phyloP scores from a whole-genome alignment of 2,113 vertebrate species.

The Cygnus atratus region DNA sequence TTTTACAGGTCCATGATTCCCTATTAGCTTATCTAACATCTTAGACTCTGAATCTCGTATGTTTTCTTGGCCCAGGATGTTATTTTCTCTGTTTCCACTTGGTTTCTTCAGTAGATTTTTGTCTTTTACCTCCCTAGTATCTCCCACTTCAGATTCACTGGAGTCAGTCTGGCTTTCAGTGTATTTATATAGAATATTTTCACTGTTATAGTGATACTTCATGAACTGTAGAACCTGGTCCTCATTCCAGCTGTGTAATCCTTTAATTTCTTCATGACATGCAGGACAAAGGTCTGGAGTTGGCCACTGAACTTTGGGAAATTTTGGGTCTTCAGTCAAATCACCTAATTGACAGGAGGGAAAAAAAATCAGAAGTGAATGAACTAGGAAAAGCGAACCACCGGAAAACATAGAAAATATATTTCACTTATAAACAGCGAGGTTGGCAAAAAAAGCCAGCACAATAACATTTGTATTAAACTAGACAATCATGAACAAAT shows the following conservation, averaged over 20 bases:
- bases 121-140: not conserved
- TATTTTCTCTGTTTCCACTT: not conserved
- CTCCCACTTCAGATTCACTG: not conserved
- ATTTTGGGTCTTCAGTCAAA: slow-evolving; percentile 88
- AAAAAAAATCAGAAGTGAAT: not conserved
- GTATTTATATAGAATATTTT: slow-evolving; percentile 81
- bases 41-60: fast-evolving
- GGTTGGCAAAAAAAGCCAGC: not conserved
- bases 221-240: slow-evolving; percentile 84
- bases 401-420: not conserved
- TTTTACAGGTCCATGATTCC: not conserved
- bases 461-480: not conserved
- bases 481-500: not conserved
- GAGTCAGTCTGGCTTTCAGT: not conserved
- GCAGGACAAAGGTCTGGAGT: slow-evolving; percentile 85
- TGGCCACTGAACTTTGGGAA: slow-evolving; percentile 92
- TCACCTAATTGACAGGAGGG: slow-evolving; percentile 76
- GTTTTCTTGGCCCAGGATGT: not conserved
- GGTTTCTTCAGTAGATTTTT: not conserved
- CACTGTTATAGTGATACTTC: slow-evolving; percentile 79
- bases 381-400: not conserved
- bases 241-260: slow-evolving; percentile 87
- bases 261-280: slow-evolving; percentile 87
- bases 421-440: not conserved
- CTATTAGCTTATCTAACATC: not conserved